Base-by-base conservation (phyloP, 2,797 vertebrate species). In the Acanthis flammea region DNA sequence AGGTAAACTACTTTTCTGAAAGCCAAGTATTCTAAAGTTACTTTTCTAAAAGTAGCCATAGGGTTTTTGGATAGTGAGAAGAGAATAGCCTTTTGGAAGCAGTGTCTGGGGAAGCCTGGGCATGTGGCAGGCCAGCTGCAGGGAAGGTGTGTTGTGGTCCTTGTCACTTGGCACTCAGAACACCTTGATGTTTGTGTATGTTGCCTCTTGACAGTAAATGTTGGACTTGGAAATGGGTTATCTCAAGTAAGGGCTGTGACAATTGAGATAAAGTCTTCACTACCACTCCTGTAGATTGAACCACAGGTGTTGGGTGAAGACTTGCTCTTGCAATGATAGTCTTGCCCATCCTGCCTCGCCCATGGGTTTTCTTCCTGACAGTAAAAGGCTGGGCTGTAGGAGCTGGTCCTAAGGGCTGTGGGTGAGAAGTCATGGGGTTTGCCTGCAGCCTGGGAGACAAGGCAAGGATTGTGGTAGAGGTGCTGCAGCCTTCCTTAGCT, bases 91-190 rank as follows among this genome's bases (percentile, higher is more conserved):
- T 63, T 94, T 75, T 84, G 88, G 76, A 45, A 87, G 21, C 42
- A 31, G 53, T 2, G 2, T 14, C 39, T 58, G 35, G 66, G 61
- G 83, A 42, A 44, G 33, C 33, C 45, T 4, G 21, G 58, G 28
- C 33, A 42, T 0, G 2, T 14, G 35, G 19, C 72, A 72, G 70
- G 30, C 19, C 57, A 87, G 57, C 19, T 74, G 39, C 63, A 19
- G 53, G 86, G 39, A 30, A 51, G 37, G 16, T 7, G 4, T 14
- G 55, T 66, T 80, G 83, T 2, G 5, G 24, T 82, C 30, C 8
- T 28, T 41, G 31, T 84, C 80, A 51, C 23, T 92, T 1, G 1
- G 19, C 25, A 10, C 0, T 0, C 28, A 42, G 23, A 74, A 65
- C 3, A 2, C 74, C 51, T 28, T 1, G 7, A 3, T 71, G 48